Evolutionary conservation across 2,113 vertebrate species (phyloP).

Genomic region (Cynoglossus semilaevis): DNA sequence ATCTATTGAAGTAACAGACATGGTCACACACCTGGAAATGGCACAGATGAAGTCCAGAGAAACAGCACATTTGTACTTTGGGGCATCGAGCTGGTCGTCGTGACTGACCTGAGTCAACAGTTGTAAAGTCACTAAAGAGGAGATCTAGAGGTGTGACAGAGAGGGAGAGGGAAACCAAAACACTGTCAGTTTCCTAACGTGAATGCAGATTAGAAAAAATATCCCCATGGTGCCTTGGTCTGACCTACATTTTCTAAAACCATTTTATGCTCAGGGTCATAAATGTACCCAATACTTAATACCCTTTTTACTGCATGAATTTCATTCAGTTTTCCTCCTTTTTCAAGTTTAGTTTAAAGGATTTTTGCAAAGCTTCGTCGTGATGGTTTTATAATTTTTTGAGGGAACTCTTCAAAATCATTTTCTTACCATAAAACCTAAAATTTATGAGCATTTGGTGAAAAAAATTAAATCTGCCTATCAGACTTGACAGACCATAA

Average conservation of each 20-base stretch:
- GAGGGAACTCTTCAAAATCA: not conserved
- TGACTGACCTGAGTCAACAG: conserved; percentile 87
- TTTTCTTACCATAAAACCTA: conserved; percentile 10
- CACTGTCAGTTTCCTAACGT: conserved; percentile 21
- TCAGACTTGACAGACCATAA: conserved; percentile 18
- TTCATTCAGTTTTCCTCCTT: too few species aligned
- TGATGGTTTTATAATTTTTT: too few species aligned
- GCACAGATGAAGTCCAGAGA: conserved; percentile 93
- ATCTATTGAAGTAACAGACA: conserved; percentile 1
- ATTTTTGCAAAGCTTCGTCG: too few species aligned
- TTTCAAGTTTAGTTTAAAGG: too few species aligned
- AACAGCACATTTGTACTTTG: conserved; percentile 93
- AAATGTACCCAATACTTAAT: conserved; percentile 8
- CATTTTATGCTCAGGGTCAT: conserved; percentile 31
- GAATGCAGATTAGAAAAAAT: conserved; percentile 8
- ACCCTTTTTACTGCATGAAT: too few species aligned
- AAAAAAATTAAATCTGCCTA: conserved; percentile 21
- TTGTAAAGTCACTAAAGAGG: conserved; percentile 93
- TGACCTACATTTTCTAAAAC: conserved; percentile 24
- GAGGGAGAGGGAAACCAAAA: conserved; percentile 8
- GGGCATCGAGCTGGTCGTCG: conserved; percentile 90
- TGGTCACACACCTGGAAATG: conserved; percentile 82
- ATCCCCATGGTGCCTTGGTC: too few species aligned
- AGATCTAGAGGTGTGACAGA: conserved; percentile 78
- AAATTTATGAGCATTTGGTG: conserved; percentile 23